Base-by-base conservation (phyloP, 2,797 vertebrate species). In the Danio tinwini region DNA sequence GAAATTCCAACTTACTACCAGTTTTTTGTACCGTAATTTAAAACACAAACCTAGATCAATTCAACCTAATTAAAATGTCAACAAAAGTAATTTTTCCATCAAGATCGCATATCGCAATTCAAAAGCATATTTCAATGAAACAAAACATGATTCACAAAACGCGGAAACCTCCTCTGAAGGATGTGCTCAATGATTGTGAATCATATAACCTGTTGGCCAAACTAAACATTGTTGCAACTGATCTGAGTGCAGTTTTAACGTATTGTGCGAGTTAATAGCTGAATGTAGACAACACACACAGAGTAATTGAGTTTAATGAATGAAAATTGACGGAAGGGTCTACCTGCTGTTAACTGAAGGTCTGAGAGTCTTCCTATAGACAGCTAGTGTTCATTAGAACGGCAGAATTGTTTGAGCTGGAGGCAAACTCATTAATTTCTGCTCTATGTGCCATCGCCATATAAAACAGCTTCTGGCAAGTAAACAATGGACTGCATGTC, bases 351-450 rank as follows among this genome's bases (percentile, higher is more conserved):
- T 76, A 64, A 81, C 21, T 84, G 85, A 82, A 62, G 85, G 74
- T 83, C 80, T 82, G 47, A 39, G 61, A 50, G 39, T 47, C n/a
- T 67, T 73, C 55, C 85, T 53, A 4, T 19, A 73, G 84, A 83
- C 69, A 88, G 61, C 21, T 77, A 75, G 82, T n/a, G 76, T 88
- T 86, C 84, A 78, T 88, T 87, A 86, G 62, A 52, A 59, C 39
- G 29, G 53, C 67, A 55, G n/a, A 56, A 65, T 76, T 40, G 58
- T 71, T 74, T 76, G 29, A n/a, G 86, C 85, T 49, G 39, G 44
- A 90, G 78, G 85, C 89, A 53, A 84, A 69, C 39, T 78, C 69
- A 81, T 88, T 87, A 13, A 77, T 86, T 85, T 77, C 49, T 55
- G 75, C 83, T 76, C 81, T 77, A 78, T 55, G 63, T 77, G 53